A percentile compares a stretch with the other conserved stretches of the same genome.
Conservation (phyloP, 2,113 vertebrate genomes). For the Ophthalmotilapia sp. region DNA sequence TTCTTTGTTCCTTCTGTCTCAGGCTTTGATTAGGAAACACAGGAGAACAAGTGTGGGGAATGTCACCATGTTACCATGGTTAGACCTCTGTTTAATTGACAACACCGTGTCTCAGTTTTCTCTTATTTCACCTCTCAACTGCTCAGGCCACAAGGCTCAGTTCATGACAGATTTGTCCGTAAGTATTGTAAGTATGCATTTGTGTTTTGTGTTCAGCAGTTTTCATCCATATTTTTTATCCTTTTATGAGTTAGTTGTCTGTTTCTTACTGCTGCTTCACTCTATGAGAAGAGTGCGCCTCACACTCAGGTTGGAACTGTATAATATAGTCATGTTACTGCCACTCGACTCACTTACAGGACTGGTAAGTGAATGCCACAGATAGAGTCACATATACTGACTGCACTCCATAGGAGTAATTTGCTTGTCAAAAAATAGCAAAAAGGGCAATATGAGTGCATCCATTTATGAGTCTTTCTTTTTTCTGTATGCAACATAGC, state of each 20-base stretch:
- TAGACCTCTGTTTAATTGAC: not conserved
- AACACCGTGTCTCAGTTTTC: not conserved
- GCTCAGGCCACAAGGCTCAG: not conserved
- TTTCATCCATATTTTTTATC: not conserved
- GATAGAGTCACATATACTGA: not conserved
- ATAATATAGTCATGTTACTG: not conserved
- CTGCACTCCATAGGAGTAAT: not conserved
- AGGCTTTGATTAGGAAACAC: slow-evolving; percentile 15
- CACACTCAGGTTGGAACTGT: not conserved
- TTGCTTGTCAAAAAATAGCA: not conserved
- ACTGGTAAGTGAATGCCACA: not conserved
- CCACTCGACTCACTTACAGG: not conserved
- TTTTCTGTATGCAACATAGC: not conserved
- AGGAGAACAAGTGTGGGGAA: slow-evolving; percentile 27
- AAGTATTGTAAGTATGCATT: not conserved
- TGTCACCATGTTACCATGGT: slow-evolving; percentile 15
- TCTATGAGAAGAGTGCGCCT: not conserved
- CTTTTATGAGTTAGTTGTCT: not conserved
- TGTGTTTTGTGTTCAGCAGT: not conserved
- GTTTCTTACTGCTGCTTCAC: not conserved
- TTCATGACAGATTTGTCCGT: not conserved
- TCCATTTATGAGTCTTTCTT: not conserved
- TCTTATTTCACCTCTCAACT: not conserved
- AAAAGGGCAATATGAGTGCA: not conserved
- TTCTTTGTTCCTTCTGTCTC: slow-evolving; percentile 9